Base-by-base conservation (phyloP, 2,888 invertebrate species). In the Fragum whitleyi region DNA sequence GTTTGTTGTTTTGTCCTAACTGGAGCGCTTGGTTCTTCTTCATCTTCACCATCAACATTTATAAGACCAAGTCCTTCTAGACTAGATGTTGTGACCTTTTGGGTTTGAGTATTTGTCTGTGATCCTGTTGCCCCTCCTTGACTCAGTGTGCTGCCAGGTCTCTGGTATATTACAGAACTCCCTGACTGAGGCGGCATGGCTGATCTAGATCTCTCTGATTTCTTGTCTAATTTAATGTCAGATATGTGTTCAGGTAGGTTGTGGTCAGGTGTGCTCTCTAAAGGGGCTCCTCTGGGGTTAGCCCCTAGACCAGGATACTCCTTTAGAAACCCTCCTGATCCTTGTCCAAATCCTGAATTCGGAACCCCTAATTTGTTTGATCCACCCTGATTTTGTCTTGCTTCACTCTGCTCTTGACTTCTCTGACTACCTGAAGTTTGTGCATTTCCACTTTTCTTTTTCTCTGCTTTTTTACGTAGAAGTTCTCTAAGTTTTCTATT, bases 1-100 rank as follows among this genome's bases (percentile, higher is more conserved):
- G 21, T 23, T 9, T 57, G 57, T 57, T 23, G 57, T 23, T 23
- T 57, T 21, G 23, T 28, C 19, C 57, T 28, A 28, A 23, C 9
- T 57, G 26, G 14, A 26, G 57, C 5, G 14, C 19, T 71, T 1
- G 23, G 6, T 21, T 59, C 59, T 42, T 62, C 42, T 21, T 29
- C 67, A 28, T 74, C 69, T 47, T 59, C 53, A 21, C 57, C 69
- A 59, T 32, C 74, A 23, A 28, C 39, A 57, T 21, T 68, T 26
- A 51, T 68, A 23, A 59, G n/a, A 2, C 61, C 61, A 61, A 61
- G 61, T 14, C 61, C 61, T 3, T 57, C 26, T 57, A 57, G 57
- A 57, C 26, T 23, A 21, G 51, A 11, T 6, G 21, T 14, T 57
- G 57, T 57, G 14, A 2, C 23, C 57, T 57, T 9, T 57, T 23